Evolutionary conservation across 2,797 vertebrate genomes (phyloP).

Genomic region (Enteromius unitaeniatus): DNA sequence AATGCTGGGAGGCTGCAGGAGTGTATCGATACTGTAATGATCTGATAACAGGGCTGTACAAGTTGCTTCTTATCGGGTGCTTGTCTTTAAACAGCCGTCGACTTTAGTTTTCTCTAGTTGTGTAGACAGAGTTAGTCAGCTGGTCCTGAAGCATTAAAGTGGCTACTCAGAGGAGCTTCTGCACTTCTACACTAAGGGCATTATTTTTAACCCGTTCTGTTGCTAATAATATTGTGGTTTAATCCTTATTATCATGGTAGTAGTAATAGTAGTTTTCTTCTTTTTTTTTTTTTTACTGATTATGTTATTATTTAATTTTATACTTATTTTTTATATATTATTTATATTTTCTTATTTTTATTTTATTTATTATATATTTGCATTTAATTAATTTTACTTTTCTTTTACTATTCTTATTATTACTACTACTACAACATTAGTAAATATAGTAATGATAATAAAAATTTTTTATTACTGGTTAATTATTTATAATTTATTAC

Average conservation of each 20-base stretch:
- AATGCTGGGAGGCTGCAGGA: neutral
- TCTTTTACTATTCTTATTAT: neutral
- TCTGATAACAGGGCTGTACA: slow-evolving; percentile 31
- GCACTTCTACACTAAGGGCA: neutral
- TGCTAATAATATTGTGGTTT: neutral
- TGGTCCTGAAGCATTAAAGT: slow-evolving; percentile 14
- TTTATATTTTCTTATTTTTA: neutral
- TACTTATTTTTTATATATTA: neutral
- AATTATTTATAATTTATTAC: neutral
- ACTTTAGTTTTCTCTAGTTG: slow-evolving; percentile 10
- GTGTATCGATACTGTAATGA: slow-evolving; percentile 20
- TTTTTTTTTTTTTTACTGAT: neutral
- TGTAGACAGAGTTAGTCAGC: neutral
- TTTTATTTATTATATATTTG: neutral
- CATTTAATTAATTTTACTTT: neutral
- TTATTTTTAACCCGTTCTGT: neutral
- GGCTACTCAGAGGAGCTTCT: neutral
- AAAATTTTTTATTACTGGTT: neutral
- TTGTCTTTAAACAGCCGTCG: slow-evolving; percentile 4
- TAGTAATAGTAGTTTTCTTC: neutral
- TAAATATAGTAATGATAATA: neutral
- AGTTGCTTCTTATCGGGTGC: slow-evolving; percentile 16
- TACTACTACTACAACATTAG: neutral
- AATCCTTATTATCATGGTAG: neutral
- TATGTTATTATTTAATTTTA: neutral